phyloP scores from a whole-genome alignment of 2,113 vertebrate species.

The Burhinus bistriatus region DNA sequence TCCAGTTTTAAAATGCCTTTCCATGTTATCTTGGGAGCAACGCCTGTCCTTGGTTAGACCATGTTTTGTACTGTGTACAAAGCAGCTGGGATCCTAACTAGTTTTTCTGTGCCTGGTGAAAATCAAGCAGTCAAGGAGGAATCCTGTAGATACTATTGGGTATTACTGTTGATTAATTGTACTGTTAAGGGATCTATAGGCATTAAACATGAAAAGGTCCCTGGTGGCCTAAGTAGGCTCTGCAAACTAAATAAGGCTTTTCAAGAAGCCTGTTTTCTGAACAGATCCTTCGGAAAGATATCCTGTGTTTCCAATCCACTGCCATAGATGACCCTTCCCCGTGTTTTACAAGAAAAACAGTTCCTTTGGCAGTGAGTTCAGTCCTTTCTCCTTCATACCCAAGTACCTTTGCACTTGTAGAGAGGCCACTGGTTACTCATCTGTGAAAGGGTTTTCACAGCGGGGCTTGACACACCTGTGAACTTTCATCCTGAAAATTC shows the following conservation, averaged over 20 bases:
- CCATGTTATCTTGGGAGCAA: background rate
- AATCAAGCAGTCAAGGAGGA: background rate
- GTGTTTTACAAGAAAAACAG: constrained; percentile 39
- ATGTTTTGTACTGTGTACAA: background rate
- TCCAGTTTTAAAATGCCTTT: background rate
- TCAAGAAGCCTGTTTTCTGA: background rate
- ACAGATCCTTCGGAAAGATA: background rate
- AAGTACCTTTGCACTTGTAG: background rate
- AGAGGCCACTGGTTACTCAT: background rate
- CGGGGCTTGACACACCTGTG: background rate
- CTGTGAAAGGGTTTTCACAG: background rate
- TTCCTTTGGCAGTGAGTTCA: constrained; percentile 36
- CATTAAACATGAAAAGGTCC: background rate
- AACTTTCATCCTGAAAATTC: constrained; percentile 53
- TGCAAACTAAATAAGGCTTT: background rate
- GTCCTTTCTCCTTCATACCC: background rate
- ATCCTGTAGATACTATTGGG: background rate
- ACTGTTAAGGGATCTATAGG: background rate
- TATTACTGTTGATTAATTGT: background rate
- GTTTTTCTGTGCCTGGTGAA: background rate
- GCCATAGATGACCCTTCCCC: background rate
- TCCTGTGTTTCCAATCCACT: background rate
- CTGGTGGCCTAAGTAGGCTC: background rate
- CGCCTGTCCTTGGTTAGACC: background rate
- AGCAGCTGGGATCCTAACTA: background rate